Evolutionary conservation across 2,113 vertebrate genomes (phyloP).

Genomic region (Neogale vison): DNA sequence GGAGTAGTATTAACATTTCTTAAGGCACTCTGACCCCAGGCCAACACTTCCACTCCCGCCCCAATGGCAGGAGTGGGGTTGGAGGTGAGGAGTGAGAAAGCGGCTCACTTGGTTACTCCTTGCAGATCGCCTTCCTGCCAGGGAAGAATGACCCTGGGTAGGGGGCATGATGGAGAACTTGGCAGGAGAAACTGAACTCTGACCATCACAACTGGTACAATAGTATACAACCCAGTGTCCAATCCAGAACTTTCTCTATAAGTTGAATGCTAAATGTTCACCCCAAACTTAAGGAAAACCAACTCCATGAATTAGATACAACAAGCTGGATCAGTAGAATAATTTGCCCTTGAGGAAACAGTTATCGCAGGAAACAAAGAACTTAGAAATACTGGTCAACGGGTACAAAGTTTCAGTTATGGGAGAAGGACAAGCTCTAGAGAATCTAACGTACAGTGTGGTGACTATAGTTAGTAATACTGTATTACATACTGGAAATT

Average conservation of each 20-base stretch:
- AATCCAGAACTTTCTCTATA: not conserved
- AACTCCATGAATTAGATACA: not conserved
- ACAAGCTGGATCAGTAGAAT: not conserved
- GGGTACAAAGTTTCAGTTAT: not conserved
- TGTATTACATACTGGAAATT: not conserved
- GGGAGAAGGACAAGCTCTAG: not conserved
- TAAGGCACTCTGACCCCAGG: not conserved
- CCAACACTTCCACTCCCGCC: not conserved
- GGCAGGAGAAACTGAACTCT: not conserved
- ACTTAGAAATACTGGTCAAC: not conserved
- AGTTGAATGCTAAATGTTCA: not conserved
- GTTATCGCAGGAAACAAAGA: not conserved
- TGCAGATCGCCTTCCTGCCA: not conserved
- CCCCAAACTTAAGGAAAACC: not conserved
- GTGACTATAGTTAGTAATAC: not conserved
- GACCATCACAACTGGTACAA: not conserved
- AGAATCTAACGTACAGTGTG: not conserved
- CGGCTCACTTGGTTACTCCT: not conserved
- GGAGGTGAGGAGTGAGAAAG: not conserved
- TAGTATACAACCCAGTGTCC: not conserved
- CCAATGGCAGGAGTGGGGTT: rapidly evolving
- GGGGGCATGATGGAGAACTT: not conserved
- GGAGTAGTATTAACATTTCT: too few relatives aligned
- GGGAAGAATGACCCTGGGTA: not conserved
- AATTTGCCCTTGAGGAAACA: not conserved